Evolutionary conservation across 2,888 invertebrate genomes (phyloP).

Genomic region (Agonopterix alstromeriana): DNA sequence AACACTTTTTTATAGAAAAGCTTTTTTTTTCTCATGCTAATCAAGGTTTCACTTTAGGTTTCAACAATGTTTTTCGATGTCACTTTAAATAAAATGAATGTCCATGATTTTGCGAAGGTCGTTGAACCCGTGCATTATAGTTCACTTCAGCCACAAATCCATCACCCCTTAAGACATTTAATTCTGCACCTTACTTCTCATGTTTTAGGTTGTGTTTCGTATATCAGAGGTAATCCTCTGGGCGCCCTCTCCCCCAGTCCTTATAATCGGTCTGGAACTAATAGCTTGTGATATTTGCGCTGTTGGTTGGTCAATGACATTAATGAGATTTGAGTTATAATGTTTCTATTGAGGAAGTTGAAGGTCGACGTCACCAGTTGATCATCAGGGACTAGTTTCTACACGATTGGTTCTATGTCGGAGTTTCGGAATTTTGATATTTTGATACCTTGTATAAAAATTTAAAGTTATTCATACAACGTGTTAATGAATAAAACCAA

Average conservation of each 20-base stretch:
- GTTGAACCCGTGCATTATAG: constrained; percentile 6
- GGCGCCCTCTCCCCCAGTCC: constrained; percentile 42
- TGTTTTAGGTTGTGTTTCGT: background rate
- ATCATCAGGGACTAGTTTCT: background rate
- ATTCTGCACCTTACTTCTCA: constrained; percentile 19
- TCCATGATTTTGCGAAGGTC: constrained; percentile 10
- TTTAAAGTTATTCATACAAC: no score
- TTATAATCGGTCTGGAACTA: constrained; percentile 58
- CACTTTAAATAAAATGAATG: no score
- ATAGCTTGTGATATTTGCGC: constrained; percentile 49
- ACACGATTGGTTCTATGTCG: background rate
- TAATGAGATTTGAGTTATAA: constrained; percentile 1
- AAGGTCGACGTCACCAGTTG: background rate
- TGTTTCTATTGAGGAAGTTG: background rate
- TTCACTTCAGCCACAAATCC: background rate
- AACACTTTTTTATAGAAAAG: no score
- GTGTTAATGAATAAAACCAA: no score
- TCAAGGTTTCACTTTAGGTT: no score
- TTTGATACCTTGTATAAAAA: no score
- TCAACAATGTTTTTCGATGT: no score
- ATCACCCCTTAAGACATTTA: background rate
- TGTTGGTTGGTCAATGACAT: constrained; percentile 18
- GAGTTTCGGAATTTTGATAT: no score
- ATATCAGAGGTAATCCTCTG: no score
- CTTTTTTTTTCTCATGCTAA: no score